Base-by-base conservation (phyloP, 2,113 vertebrate species). In the Cololabis saira region DNA sequence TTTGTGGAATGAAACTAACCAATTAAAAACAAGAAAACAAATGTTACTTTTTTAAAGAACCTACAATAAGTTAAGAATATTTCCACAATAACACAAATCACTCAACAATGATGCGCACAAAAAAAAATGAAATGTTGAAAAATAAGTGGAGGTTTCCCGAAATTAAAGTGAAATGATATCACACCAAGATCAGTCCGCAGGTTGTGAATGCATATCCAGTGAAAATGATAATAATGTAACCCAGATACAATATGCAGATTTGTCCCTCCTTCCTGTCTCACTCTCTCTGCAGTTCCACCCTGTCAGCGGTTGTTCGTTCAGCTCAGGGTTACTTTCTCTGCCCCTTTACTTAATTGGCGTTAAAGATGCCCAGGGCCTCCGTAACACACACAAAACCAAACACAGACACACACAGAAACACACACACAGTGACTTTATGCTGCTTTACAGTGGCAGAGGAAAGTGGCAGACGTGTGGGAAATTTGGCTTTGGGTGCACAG, bases 261-360 rank as follows among this genome's bases (percentile, higher is more conserved):
- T 64, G 60, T 77, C 54, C 42, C 69, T 47, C 44, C 69, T 75
- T 78, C 61, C 64, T 71, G 61, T 69, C 37, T 56, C 22, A 12
- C 73, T 74, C 42, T 52, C 64, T 73, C 66, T 70, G 81, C 73
- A 63, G 71, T 86, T 91, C 81, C 76, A 81, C 71, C 59, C 79
- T 65, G 70, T 90, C 82, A 89, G 84, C 74, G 64, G 65, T 75
- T 58, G 67, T 80, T 78, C 15, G 67, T 76, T 78, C 77, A 82
- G 80, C 64, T 55, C 13, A n/a, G 61, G 74, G 71, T 79, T 76
- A 13, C 58, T 74, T 80, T 85, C 73, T 86, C 72, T 88, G 81
- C 76, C 84, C 84, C 78, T 72, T 66, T 60, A 85, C 83, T 89
- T 93, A 93, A 93, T 93, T 93, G 88, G 82, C 78, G 61, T 89